Evolutionary conservation across 1,140 invertebrate species (phyloP).

Genomic region (Heterodera carotae): DNA sequence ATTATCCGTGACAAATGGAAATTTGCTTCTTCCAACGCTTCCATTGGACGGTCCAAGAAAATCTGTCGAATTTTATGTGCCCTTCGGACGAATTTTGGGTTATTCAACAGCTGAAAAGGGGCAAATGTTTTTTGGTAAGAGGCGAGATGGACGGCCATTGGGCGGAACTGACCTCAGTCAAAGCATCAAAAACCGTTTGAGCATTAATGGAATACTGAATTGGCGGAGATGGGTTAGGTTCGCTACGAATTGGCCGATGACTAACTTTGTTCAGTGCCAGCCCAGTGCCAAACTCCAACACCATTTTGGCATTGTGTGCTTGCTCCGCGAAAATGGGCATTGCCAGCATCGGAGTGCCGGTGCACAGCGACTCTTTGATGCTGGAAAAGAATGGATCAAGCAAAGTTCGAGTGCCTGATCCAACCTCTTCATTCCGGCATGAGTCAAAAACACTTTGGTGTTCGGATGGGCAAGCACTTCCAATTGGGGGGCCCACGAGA

Average conservation of each 20-base stretch:
- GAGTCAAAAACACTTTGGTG: constrained; percentile 47
- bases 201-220: constrained; percentile 10
- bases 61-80: constrained; percentile 27
- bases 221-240: neutral
- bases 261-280: constrained; percentile 25
- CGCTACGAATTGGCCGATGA: constrained; percentile 11
- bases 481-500: constrained; percentile 48
- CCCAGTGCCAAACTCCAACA: constrained; percentile 34
- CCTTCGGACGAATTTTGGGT: constrained; percentile 32
- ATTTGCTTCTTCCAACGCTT: constrained; percentile 10
- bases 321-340: constrained; percentile 41
- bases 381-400: constrained; percentile 17
- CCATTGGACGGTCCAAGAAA: constrained; percentile 37
- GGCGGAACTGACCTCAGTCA: constrained; percentile 20
- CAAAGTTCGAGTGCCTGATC: neutral
- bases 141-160: neutral
- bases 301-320: constrained; percentile 35
- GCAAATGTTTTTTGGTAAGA: neutral
- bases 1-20: neutral
- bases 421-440: constrained; percentile 45
- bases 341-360: constrained; percentile 35
- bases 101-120: constrained; percentile 19
- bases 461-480: constrained; percentile 50
- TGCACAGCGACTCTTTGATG: constrained; percentile 33
- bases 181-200: constrained; percentile 2